Percentiles rank a stretch among this genome's conserved stretches.
Evolutionary conservation across 2,113 vertebrate genomes (phyloP).

Genomic region (Microtus pennsylvanicus): DNA sequence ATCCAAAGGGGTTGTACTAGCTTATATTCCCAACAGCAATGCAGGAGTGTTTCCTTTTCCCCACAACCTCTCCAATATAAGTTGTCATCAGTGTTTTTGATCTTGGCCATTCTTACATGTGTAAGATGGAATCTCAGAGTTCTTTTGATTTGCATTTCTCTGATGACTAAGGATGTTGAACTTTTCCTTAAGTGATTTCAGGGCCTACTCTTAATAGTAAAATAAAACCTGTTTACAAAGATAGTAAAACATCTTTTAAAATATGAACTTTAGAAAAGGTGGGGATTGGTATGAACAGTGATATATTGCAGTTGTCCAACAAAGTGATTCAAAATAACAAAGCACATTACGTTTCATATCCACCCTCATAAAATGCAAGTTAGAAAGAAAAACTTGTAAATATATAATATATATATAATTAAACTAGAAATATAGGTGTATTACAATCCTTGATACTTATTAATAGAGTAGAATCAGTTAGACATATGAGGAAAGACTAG

Average conservation of each 20-base stretch:
- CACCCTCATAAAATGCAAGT: background rate
- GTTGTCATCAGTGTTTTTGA: no score
- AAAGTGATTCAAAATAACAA: background rate
- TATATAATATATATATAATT: background rate
- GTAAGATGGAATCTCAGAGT: no score
- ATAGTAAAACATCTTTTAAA: background rate
- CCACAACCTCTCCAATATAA: no score
- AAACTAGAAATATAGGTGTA: background rate
- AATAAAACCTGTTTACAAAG: background rate
- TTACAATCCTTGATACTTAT: background rate
- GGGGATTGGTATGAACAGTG: background rate
- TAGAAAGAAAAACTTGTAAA: background rate
- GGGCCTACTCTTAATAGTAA: background rate
- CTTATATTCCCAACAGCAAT: no score
- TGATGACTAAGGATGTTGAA: no score
- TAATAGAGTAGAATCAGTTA: background rate
- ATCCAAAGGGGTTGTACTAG: no score
- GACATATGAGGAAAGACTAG: background rate
- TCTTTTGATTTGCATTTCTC: no score
- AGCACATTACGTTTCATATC: background rate
- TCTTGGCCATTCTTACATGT: no score
- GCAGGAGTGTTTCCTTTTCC: no score
- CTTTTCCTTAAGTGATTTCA: no score
- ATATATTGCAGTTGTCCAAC: background rate
- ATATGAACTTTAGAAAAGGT: background rate